Evolutionary conservation across 2,888 invertebrate species (phyloP).

Genomic region (Cryptocheilus praepositus): DNA sequence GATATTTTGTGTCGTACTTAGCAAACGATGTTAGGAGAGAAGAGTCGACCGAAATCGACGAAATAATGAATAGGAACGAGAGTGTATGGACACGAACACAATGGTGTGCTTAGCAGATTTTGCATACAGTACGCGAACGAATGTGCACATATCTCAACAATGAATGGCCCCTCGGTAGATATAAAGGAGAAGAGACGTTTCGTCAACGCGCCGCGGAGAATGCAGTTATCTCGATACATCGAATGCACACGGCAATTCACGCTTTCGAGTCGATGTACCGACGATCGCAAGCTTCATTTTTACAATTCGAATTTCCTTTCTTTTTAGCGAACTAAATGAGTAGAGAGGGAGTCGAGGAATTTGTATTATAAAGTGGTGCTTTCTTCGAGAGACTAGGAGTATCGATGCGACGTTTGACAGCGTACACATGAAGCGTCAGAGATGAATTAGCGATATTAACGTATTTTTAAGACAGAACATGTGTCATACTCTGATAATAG

Average conservation of each 20-base stretch:
- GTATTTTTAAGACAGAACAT: slow-evolving; percentile 62
- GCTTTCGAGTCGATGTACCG: not conserved
- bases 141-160: slow-evolving; percentile 47
- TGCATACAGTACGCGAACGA: not conserved
- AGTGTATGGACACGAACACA: slow-evolving; percentile 3
- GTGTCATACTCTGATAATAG: slow-evolving; percentile 43
- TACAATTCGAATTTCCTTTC: too few species aligned
- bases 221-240: not conserved
- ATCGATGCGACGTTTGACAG: slow-evolving; percentile 14
- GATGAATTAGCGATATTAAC: slow-evolving; percentile 27
- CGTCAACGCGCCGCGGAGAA: not conserved
- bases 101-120: slow-evolving; percentile 19
- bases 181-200: too few species aligned
- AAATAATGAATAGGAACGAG: not conserved
- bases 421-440: slow-evolving; percentile 4
- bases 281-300: slow-evolving; percentile 1
- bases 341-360: slow-evolving; percentile 26
- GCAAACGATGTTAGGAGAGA: slow-evolving; percentile 1
- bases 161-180: slow-evolving; percentile 44
- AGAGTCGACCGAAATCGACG: slow-evolving; percentile 2
- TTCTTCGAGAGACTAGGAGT: slow-evolving; percentile 45
- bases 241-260: not conserved
- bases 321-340: too few species aligned
- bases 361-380: slow-evolving; percentile 66
- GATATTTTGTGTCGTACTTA: slow-evolving; percentile 50